Conservation (phyloP, 2,888 invertebrate species). For the Yponomeuta sedellus region DNA sequence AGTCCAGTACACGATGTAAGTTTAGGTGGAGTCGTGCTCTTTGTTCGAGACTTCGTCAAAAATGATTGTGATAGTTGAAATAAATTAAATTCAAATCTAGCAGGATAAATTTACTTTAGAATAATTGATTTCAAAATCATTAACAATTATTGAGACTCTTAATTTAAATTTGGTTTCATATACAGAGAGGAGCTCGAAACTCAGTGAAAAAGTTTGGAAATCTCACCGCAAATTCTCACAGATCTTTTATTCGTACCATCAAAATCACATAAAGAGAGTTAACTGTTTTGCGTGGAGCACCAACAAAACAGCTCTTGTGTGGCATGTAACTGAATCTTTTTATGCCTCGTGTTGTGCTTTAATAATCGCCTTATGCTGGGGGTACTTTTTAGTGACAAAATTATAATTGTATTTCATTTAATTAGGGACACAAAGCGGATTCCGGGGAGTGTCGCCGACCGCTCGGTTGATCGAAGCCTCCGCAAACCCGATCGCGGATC, state of each 20-base stretch:
- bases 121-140: too few species aligned
- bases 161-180: too few species aligned
- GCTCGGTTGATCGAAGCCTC: constrained; percentile 45
- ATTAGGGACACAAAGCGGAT: background rate
- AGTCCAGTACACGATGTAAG: too few species aligned
- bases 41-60: too few species aligned
- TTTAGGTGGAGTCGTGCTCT: too few species aligned
- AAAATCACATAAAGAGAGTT: background rate
- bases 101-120: too few species aligned
- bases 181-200: too few species aligned
- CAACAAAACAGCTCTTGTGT: background rate
- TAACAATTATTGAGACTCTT: too few species aligned
- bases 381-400: constrained; percentile 6
- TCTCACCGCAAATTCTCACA: constrained; percentile 19
- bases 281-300: background rate
- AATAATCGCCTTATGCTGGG: background rate
- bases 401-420: background rate
- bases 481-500: constrained; percentile 40
- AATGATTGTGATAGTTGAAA: too few species aligned
- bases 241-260: background rate
- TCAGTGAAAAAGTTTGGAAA: too few species aligned
- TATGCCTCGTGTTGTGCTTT: background rate
- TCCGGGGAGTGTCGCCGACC: constrained; percentile 23
- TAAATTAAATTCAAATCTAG: too few species aligned
- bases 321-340: constrained; percentile 1